Percentiles rank a stretch among this genome's conserved stretches.
Conservation (phyloP, 2,888 invertebrate genomes). For the Uloborus plumipes region DNA sequence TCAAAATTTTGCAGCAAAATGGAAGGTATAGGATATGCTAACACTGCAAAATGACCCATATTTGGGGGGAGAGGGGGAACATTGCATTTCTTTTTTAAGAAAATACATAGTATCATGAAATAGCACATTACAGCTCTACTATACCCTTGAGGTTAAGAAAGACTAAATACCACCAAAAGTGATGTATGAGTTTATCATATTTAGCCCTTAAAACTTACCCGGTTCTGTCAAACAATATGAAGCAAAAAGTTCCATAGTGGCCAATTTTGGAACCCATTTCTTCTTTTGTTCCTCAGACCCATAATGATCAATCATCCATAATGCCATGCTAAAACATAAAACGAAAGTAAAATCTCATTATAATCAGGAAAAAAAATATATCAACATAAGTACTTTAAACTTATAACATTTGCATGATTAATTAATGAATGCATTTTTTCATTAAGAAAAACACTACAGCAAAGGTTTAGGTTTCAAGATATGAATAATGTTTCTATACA, state of each 20-base stretch:
- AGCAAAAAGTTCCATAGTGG: constrained; percentile 74
- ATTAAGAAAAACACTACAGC: no score
- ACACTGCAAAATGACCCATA: no score
- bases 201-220: constrained; percentile 68
- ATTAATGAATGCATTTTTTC: no score
- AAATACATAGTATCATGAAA: constrained; percentile 6
- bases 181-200: not conserved
- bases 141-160: not conserved
- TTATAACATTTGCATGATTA: not conserved
- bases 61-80: no score
- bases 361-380: no score
- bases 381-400: not conserved
- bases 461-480: no score
- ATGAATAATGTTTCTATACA: no score
- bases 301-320: constrained; percentile 76
- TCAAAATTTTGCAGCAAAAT: no score
- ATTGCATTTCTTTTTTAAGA: no score
- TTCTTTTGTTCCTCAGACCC: constrained; percentile 72
- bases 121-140: not conserved
- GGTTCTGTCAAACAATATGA: constrained; percentile 77
- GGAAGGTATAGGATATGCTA: no score
- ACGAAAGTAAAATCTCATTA: no score
- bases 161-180: not conserved
- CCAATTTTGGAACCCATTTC: constrained; percentile 73
- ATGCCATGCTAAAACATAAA: constrained; percentile 73